Evolutionary conservation across 2,113 vertebrate species (phyloP).

Genomic region (Tyrannus savana): DNA sequence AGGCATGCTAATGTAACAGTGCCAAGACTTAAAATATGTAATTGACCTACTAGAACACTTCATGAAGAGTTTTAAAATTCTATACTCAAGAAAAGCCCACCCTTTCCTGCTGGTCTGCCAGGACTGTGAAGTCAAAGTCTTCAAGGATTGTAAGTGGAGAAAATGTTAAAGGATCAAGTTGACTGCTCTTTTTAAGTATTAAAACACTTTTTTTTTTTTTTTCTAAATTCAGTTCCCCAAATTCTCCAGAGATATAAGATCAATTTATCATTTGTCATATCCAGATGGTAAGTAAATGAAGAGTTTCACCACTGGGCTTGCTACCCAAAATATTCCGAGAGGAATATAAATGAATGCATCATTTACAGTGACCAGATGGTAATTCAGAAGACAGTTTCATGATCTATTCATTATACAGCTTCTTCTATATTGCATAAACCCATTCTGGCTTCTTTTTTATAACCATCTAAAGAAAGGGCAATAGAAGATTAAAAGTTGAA

Average conservation of each 20-base stretch:
- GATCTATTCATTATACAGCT: background rate
- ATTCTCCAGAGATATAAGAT: slow-evolving; percentile 6
- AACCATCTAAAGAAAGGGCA: background rate
- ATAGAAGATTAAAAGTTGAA: background rate
- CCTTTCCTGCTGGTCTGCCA: background rate
- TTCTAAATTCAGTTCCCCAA: background rate
- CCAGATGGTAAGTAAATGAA: slow-evolving; percentile 59
- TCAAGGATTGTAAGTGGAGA: background rate
- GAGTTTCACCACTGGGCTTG: slow-evolving; percentile 20
- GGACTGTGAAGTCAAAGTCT: background rate
- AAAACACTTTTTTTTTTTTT: background rate
- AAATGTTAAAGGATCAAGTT: background rate
- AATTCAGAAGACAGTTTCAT: slow-evolving; percentile 19
- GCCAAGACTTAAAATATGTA: background rate
- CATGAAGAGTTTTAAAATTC: background rate
- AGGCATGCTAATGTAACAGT: background rate
- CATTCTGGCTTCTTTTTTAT: background rate
- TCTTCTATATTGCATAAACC: background rate
- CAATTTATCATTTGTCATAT: slow-evolving; percentile 55
- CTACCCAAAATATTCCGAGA: slow-evolving; percentile 37
- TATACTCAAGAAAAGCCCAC: background rate
- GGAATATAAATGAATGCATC: slow-evolving; percentile 53
- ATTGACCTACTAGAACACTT: background rate
- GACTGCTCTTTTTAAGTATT: background rate
- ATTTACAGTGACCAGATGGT: slow-evolving; percentile 50